A percentile compares a stretch with the other conserved stretches of the same genome.
Evolutionary conservation across 2,797 vertebrate genomes (phyloP).

Genomic region (Onychomys arenicola): DNA sequence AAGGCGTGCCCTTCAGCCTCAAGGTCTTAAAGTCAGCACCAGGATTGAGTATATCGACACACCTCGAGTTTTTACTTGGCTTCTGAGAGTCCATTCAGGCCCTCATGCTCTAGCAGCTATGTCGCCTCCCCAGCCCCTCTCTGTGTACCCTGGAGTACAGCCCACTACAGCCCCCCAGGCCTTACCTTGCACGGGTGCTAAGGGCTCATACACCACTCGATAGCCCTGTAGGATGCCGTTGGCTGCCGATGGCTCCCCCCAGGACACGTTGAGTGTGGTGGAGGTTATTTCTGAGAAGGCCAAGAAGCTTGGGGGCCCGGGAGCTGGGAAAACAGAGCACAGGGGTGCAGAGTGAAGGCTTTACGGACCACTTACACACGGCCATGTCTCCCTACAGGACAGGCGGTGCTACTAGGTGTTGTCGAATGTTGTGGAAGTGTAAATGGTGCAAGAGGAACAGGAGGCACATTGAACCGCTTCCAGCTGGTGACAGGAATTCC

Average conservation of each 20-base stretch:
- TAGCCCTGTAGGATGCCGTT: conserved; percentile 97
- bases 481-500: no score
- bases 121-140: not conserved
- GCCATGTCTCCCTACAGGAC: accelerated
- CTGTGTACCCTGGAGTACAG: accelerated
- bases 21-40: not conserved
- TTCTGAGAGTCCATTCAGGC: not conserved
- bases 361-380: not conserved
- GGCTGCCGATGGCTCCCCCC: conserved; percentile 93
- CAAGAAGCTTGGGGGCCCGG: conserved; percentile 93
- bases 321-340: conserved; percentile 88
- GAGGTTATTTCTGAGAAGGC: conserved; percentile 96
- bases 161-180: not conserved
- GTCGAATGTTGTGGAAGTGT: conserved; percentile 37
- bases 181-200: conserved; percentile 94
- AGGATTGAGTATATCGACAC: not conserved
- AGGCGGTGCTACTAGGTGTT: not conserved
- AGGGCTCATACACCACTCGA: conserved; percentile 95
- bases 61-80: not conserved
- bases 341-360: conserved; percentile 2
- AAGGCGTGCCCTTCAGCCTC: not conserved
- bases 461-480: conserved; percentile 44
- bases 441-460: conserved; percentile 57
- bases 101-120: not conserved
- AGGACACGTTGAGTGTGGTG: conserved; percentile 95